A percentile compares a stretch with the other conserved stretches of the same genome.
These are phyloP conservation scores for Neelides sp. DNA, from an alignment of 1,140 invertebrate genomes.

Conservation along the genomic window DNA sequence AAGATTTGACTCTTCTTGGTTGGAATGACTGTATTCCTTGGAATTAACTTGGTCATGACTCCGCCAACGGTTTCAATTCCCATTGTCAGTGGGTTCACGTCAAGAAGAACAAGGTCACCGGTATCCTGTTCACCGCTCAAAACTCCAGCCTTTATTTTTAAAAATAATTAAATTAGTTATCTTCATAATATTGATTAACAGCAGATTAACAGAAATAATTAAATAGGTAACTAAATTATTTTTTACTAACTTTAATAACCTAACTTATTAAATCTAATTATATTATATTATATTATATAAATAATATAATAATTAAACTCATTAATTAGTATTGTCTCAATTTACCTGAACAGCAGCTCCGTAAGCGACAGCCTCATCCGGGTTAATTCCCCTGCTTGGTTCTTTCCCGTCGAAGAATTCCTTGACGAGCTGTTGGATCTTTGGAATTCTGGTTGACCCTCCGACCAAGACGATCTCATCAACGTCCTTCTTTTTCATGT, in stretches of 20 bases:
- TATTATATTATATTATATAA: too few species aligned
- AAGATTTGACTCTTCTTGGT: slow-evolving; percentile 99
- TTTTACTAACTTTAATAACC: too few species aligned
- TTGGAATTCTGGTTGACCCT: slow-evolving; percentile 97
- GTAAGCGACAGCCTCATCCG: slow-evolving; percentile 95
- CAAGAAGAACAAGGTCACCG: slow-evolving; percentile 88
- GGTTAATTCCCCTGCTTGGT: slow-evolving; percentile 93
- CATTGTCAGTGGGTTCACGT: slow-evolving; percentile 96
- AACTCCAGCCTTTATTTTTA: slow-evolving; percentile 31
- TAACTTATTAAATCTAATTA: too few species aligned
- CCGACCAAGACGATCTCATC: slow-evolving; percentile 98
- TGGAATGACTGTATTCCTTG: slow-evolving; percentile 95
- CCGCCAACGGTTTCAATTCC: slow-evolving; percentile 99
- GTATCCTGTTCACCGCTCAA: slow-evolving; percentile 82
- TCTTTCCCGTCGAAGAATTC: slow-evolving; percentile 98
- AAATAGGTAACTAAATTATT: too few species aligned
- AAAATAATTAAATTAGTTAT: neutral
- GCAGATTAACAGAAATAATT: too few species aligned
- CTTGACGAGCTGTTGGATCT: slow-evolving; percentile 96
- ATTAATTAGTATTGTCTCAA: too few species aligned
- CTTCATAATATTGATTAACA: slow-evolving; percentile 32
- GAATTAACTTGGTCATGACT: slow-evolving; percentile 98
- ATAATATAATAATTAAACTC: too few species aligned
- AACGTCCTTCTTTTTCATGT: slow-evolving; percentile 97
- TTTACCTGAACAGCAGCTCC: slow-evolving; percentile 93